phyloP scores from a whole-genome alignment of 2,797 vertebrate genomes.

The Xenops minutus region DNA sequence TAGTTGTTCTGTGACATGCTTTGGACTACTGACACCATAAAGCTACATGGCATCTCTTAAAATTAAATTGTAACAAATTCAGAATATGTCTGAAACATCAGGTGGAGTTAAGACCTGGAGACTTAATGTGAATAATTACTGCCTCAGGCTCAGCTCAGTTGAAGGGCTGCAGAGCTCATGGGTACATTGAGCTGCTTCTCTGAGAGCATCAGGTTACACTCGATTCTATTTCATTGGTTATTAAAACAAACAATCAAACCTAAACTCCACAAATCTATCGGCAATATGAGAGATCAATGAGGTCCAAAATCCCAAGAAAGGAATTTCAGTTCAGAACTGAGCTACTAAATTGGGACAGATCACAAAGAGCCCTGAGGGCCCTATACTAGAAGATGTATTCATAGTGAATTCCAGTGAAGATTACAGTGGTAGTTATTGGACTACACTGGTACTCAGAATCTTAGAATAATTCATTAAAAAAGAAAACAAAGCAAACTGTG shows the following conservation, averaged over 20 bases:
- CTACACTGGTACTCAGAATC: neutral
- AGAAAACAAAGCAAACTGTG: neutral
- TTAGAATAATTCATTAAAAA: neutral
- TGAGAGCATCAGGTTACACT: neutral
- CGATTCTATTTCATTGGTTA: neutral
- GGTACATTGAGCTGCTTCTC: neutral
- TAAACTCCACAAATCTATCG: neutral
- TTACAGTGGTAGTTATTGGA: neutral
- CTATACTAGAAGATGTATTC: neutral
- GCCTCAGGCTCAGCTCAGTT: fast-evolving
- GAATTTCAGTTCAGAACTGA: neutral
- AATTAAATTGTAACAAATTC: constrained; percentile 2
- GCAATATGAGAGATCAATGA: neutral
- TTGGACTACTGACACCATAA: neutral
- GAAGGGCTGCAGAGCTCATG: neutral
- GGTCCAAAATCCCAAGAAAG: neutral
- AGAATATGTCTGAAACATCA: neutral
- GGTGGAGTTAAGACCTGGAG: neutral
- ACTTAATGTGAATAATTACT: neutral
- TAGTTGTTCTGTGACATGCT: neutral
- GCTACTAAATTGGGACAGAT: neutral
- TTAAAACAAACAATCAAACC: neutral
- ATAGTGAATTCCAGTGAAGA: neutral
- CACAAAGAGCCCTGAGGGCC: neutral
- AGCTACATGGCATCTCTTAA: neutral